Evolutionary conservation across 2,797 vertebrate species (phyloP), one percentile per base, ranked within the genome.

Genomic region (Glossophaga mutica): DNA sequence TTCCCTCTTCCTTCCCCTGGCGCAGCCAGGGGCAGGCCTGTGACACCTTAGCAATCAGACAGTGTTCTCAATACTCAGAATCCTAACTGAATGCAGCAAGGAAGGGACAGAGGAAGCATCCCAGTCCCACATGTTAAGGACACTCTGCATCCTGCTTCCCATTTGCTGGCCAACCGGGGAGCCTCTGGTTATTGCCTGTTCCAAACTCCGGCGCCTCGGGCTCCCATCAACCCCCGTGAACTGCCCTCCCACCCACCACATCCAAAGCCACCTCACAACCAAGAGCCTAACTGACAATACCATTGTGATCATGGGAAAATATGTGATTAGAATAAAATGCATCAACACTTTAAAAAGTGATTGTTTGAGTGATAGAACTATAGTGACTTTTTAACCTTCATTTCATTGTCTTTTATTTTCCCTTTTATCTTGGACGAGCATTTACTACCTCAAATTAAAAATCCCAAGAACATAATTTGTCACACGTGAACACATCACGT

Each of bases 401-500:
- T 81, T 86, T 44, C 50, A 88, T 68, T 78, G 26, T 42, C 62
- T 42, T 89, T 96, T 78, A 59, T 92, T 62, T 62, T 62, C 44
- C 9, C 46, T 85, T 79, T 67, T 65, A 73, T 71, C 18, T 59
- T 52, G 87, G 94, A 96, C 73, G 32, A 92, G 34, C 26, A 91
- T 48, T 77, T 87, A 44, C 42, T 78, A 79, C 42, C 52, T 73
- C 91, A 93, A 96, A 93, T 82, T 90, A 59, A 95, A 96, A 96
- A 70, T 77, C 52, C 59, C 39, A 87, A 81, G 57, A 81, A 81
- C 50, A 77, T 94, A 87, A 94, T 92, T 67, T 93, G 39, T 93
- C 78, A 96, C 29, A 94, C 50, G 59, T 90, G 46, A 96, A 86
- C 52, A 88, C 67, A 82, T 34, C 65, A 74, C 67, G 29, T 95